Percentiles rank a stretch among this genome's conserved stretches.
These are phyloP conservation scores for Aporophyla nigra DNA, from an alignment of 2,888 invertebrate genomes.

Conservation along the genomic window DNA sequence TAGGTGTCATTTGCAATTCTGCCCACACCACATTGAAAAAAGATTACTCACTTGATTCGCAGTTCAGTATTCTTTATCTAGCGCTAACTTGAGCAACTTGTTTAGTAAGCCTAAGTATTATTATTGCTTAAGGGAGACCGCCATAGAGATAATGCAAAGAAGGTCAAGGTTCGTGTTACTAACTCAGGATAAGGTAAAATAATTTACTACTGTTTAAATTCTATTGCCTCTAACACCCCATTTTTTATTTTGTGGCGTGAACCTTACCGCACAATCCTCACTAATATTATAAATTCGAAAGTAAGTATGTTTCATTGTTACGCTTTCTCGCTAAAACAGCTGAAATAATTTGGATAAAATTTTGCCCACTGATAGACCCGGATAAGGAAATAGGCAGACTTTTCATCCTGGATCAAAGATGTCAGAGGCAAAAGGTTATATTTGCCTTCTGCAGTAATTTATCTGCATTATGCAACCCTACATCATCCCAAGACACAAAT, in stretches of 20 bases:
- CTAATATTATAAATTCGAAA: too few relatives aligned
- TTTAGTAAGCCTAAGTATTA: slow-evolving; percentile 50
- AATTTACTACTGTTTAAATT: too few relatives aligned
- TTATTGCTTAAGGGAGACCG: slow-evolving; percentile 29
- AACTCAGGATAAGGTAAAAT: too few relatives aligned
- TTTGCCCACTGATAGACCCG: too few relatives aligned
- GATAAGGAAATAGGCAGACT: too few relatives aligned
- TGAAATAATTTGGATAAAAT: too few relatives aligned
- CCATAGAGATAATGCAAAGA: neutral
- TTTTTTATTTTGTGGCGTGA: too few relatives aligned
- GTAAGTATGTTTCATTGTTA: too few relatives aligned
- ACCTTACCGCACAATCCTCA: too few relatives aligned
- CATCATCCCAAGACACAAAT: slow-evolving; percentile 50
- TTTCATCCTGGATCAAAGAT: too few relatives aligned
- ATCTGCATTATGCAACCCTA: slow-evolving; percentile 16
- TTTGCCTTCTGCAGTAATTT: slow-evolving; percentile 47
- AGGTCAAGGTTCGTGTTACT: neutral
- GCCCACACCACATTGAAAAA: neutral
- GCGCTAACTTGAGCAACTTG: slow-evolving; percentile 45
- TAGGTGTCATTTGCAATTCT: slow-evolving; percentile 38
- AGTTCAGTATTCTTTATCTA: slow-evolving; percentile 29
- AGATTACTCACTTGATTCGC: slow-evolving; percentile 3
- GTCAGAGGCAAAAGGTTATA: neutral
- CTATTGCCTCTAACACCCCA: too few relatives aligned
- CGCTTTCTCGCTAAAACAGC: too few relatives aligned